Evolutionary conservation across 1,140 invertebrate species (phyloP), one percentile per base, ranked within the genome.

Genomic region (Papilio machaon): DNA sequence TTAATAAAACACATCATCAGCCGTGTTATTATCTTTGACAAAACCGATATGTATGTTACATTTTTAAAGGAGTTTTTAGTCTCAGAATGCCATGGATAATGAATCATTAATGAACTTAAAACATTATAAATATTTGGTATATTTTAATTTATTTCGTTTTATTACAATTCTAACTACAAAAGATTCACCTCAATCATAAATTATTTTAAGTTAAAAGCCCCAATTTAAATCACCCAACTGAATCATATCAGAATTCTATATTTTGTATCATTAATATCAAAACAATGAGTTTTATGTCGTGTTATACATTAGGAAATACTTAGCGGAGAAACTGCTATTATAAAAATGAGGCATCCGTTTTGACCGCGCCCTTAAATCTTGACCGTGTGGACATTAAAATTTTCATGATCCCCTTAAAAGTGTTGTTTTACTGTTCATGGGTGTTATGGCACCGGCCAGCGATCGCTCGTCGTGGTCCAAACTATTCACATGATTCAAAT

Each of bases 371-470:
- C 80, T 87, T 91, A 92, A 92, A 91, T 91, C 90, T 89, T 90
- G 91, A 92, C 91, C 90, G 90, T 78, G 82, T 74, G 82, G 79
- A 82, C 91, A 86, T 92, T 90, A 94, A 94, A 90, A 90, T 85
- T 91, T 92, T 94, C 90, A 94, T 87, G 91, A 92, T 73, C 87
- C 84, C 86, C 85, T 90, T 92, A 90, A 90, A 92, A 89, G 89
- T 90, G 88, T 90, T 92, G 90, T 90, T 93, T 91, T 91, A 92
- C 86, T 91, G 88, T 91, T 88, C 84, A 89, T 83, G 84, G 87
- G 80, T 88, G 85, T 90, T 88, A 88, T 87, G 83, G 86, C 85
- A 86, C 84, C 85, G 83, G 85, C 86, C 85, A 75, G 75, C 64
- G 80, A 46, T 73, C 19, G 11, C 11, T 30, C 47, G 19, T 30